Evolutionary conservation across 2,113 vertebrate species (phyloP).

Genomic region (Ammodytes marinus): DNA sequence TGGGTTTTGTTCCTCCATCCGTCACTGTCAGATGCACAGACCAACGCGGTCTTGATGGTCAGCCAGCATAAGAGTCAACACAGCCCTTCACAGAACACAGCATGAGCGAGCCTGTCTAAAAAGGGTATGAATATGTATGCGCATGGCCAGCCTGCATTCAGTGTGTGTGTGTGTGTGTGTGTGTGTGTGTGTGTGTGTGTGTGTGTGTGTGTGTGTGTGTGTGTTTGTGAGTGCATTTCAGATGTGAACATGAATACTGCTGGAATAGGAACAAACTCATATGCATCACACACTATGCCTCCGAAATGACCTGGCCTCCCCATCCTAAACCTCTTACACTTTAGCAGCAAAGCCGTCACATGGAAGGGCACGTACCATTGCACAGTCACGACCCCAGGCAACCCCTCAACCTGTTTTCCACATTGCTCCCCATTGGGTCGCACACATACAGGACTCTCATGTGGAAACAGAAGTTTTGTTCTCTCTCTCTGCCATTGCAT

Average conservation of each 20-base stretch:
- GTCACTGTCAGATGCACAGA: constrained; percentile 67
- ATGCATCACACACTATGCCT: neutral
- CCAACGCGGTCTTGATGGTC: constrained; percentile 43
- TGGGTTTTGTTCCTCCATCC: constrained; percentile 50
- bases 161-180: constrained; percentile 5
- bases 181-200: constrained; percentile 9
- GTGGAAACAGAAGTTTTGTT: no score
- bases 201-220: constrained; percentile 6
- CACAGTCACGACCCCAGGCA: no score
- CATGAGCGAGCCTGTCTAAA: constrained; percentile 25
- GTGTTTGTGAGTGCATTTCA: neutral
- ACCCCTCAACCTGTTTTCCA: no score
- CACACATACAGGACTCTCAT: no score
- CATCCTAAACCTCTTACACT: no score
- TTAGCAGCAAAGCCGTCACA: no score
- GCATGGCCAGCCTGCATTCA: no score
- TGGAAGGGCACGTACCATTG: no score
- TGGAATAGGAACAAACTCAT: no score
- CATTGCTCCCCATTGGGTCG: no score
- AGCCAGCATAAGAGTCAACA: constrained; percentile 29
- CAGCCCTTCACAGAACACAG: constrained; percentile 8
- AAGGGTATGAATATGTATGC: constrained; percentile 23
- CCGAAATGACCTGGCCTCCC: no score
- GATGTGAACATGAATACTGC: constrained; percentile 14
- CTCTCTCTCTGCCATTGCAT: no score